Conservation (phyloP, 2,888 invertebrate genomes). For the Corythucha ciliata region DNA sequence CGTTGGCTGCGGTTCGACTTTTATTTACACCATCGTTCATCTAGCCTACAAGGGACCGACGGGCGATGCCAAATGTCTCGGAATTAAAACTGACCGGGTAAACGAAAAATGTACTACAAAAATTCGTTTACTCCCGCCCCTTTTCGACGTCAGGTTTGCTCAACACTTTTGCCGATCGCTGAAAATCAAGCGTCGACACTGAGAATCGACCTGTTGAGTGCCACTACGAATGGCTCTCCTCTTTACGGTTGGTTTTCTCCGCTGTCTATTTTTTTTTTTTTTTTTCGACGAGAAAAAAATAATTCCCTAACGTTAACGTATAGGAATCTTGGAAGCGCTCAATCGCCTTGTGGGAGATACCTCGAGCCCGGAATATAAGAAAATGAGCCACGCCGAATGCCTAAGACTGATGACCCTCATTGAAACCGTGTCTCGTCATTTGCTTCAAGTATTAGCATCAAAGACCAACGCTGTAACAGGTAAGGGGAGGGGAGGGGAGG, state of each 20-base stretch:
- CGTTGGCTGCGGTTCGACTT: slow-evolving; percentile 42
- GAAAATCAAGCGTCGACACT: slow-evolving; percentile 39
- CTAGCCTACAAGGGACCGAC: slow-evolving; percentile 26
- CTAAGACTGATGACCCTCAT: slow-evolving; percentile 28
- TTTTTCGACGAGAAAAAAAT: neutral
- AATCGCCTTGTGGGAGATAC: slow-evolving; percentile 34
- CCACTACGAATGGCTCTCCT: slow-evolving; percentile 41
- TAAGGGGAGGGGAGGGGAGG: no score
- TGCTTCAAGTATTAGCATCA: slow-evolving; percentile 34
- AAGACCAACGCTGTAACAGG: slow-evolving; percentile 32
- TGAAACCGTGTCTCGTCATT: slow-evolving; percentile 31
- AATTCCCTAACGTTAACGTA: neutral
- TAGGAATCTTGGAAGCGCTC: slow-evolving; percentile 37
- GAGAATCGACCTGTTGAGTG: slow-evolving; percentile 41
- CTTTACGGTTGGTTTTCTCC: slow-evolving; percentile 42
- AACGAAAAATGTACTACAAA: neutral
- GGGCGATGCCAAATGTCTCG: slow-evolving; percentile 11
- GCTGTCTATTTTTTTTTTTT: neutral
- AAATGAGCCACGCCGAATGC: slow-evolving; percentile 18
- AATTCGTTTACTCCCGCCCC: neutral
- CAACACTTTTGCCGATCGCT: slow-evolving; percentile 36
- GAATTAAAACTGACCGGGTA: slow-evolving; percentile 14
- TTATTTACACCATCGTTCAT: slow-evolving; percentile 34
- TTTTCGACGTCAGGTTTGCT: slow-evolving; percentile 9
- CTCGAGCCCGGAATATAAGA: slow-evolving; percentile 30